Evolutionary conservation across 2,797 vertebrate species (phyloP).

Genomic region (Atherinosoma microstoma): DNA sequence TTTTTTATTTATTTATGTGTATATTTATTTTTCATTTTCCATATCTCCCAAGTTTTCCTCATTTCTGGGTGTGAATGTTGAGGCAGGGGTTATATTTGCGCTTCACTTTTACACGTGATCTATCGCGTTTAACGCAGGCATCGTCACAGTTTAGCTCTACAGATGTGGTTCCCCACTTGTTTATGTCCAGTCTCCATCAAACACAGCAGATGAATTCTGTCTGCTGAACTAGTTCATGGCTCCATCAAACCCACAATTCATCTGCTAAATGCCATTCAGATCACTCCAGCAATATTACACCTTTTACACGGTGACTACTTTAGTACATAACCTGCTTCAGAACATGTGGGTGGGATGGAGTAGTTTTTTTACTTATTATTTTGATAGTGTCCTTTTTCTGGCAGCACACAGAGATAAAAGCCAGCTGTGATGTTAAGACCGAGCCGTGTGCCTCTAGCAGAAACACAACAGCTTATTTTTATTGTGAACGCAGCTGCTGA

Average conservation of each 20-base stretch:
- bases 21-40: no score
- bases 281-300: slow-evolving; percentile 8
- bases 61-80: no score
- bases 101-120: no score
- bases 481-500: slow-evolving; percentile 27
- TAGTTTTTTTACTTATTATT: background rate
- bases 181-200: no score
- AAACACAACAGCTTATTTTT: background rate
- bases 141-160: no score
- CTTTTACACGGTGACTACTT: slow-evolving; percentile 11
- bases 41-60: no score
- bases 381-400: slow-evolving; percentile 12
- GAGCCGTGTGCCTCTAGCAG: slow-evolving; percentile 19
- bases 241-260: background rate
- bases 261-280: slow-evolving; percentile 7
- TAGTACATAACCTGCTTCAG: slow-evolving; percentile 18
- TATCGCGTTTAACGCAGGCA: no score
- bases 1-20: no score
- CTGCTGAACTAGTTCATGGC: background rate
- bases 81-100: no score
- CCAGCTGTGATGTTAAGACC: slow-evolving; percentile 30
- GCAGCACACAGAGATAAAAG: slow-evolving; percentile 21
- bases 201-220: no score
- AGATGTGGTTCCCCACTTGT: no score
- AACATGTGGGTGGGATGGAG: slow-evolving; percentile 29